Evolutionary conservation across 2,888 invertebrate genomes (phyloP).

Genomic region (Terebella lapidaria): DNA sequence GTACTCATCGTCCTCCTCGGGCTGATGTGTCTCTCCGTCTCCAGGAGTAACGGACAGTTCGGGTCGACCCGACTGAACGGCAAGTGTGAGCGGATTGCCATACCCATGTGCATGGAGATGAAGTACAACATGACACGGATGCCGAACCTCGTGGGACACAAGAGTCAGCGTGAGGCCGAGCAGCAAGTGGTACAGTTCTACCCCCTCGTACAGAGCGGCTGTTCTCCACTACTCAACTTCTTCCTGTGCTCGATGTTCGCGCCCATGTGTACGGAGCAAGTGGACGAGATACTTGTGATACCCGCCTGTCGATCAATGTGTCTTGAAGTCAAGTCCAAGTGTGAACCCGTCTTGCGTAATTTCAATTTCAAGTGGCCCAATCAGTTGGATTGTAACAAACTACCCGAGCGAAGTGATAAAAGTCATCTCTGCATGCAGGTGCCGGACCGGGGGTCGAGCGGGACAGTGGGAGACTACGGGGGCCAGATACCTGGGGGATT

Average conservation of each 20-base stretch:
- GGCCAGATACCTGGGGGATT: conserved; percentile 5
- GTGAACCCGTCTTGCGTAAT: conserved; percentile 61
- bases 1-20: background rate
- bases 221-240: conserved; percentile 75
- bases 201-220: conserved; percentile 71
- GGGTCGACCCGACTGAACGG: background rate
- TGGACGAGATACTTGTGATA: conserved; percentile 68
- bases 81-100: conserved; percentile 74
- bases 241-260: conserved; percentile 86
- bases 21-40: background rate
- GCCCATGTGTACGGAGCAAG: conserved; percentile 84
- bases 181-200: conserved; percentile 69
- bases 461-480: background rate
- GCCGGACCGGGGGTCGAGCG: conserved; percentile 38
- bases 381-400: conserved; percentile 71
- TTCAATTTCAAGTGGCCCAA: conserved; percentile 67
- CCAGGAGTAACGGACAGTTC: background rate
- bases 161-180: conserved; percentile 75
- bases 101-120: conserved; percentile 75
- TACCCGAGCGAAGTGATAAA: conserved; percentile 62
- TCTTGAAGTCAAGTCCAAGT: conserved; percentile 58
- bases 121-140: conserved; percentile 81
- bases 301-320: conserved; percentile 82
- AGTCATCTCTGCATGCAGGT: conserved; percentile 72
- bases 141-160: conserved; percentile 81